Evolutionary conservation across 1,140 invertebrate genomes (phyloP).

Genomic region (Lasioglossum albipes): DNA sequence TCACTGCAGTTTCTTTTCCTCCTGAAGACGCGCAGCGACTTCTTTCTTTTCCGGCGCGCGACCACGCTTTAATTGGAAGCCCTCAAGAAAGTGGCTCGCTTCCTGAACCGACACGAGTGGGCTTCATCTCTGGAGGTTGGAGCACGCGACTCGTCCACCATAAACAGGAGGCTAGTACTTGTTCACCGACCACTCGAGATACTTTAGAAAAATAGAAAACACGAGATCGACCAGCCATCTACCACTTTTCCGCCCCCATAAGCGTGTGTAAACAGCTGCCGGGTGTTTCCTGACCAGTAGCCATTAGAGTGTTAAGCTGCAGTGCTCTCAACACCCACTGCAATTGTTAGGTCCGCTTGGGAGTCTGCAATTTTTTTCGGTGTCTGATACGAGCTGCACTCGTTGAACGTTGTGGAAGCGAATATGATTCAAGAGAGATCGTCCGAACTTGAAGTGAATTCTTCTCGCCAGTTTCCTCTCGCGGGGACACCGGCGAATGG

Average conservation of each 20-base stretch:
- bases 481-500: neutral
- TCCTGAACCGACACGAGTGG: neutral
- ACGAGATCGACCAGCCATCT: slow-evolving; percentile 32
- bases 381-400: too few species aligned
- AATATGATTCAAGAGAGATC: too few species aligned
- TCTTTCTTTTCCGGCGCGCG: neutral
- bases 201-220: slow-evolving; percentile 11
- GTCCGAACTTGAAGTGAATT: neutral
- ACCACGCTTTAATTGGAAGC: slow-evolving; percentile 28
- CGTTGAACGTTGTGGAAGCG: too few species aligned
- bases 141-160: slow-evolving; percentile 38
- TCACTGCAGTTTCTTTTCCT: slow-evolving; percentile 3
- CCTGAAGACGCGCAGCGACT: neutral
- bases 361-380: too few species aligned
- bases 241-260: neutral
- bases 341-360: neutral
- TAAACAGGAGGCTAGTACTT: slow-evolving; percentile 11
- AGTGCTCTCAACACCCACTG: neutral
- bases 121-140: slow-evolving; percentile 13
- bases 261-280: slow-evolving; percentile 35
- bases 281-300: slow-evolving; percentile 28
- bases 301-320: slow-evolving; percentile 1
- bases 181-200: neutral
- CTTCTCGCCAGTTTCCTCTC: neutral
- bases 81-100: slow-evolving; percentile 18